These are phyloP conservation scores for Holacanthella duospinosa DNA, from an alignment of 2,888 invertebrate species.

Conservation along the genomic window DNA sequence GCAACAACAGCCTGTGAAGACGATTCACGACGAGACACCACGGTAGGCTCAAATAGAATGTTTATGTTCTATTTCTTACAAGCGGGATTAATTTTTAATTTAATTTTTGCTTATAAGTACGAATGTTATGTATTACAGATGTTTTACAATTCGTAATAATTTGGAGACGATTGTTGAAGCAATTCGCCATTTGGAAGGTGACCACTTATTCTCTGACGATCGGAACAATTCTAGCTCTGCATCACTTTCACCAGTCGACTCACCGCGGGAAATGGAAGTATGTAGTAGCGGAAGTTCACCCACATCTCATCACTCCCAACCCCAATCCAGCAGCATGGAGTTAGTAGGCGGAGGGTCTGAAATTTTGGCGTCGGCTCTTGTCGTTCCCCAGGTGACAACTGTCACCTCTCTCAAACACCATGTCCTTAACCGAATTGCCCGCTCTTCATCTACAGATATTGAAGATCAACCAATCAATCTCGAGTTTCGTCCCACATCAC, in stretches of 20 bases:
- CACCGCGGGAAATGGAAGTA: slow-evolving; percentile 42
- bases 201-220: slow-evolving; percentile 73
- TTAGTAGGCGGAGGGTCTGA: too few species aligned
- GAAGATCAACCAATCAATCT: slow-evolving; percentile 37
- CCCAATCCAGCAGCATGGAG: slow-evolving; percentile 15
- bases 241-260: slow-evolving; percentile 40
- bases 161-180: slow-evolving; percentile 97
- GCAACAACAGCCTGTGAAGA: slow-evolving; percentile 15
- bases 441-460: slow-evolving; percentile 22
- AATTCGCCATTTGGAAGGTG: slow-evolving; percentile 92
- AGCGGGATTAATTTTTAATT: neutral
- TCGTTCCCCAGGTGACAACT: slow-evolving; percentile 20
- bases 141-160: slow-evolving; percentile 74
- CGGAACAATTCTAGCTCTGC: slow-evolving; percentile 27
- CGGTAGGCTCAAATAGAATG: slow-evolving; percentile 12
- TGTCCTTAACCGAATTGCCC: slow-evolving; percentile 31
- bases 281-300: slow-evolving; percentile 23
- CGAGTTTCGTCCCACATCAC: slow-evolving; percentile 33
- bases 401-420: slow-evolving; percentile 36
- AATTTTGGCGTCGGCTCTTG: neutral
- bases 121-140: slow-evolving; percentile 23
- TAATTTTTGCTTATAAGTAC: too few species aligned
- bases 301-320: slow-evolving; percentile 21
- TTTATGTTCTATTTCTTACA: neutral
- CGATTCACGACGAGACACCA: slow-evolving; percentile 20